Evolutionary conservation across 2,113 vertebrate species (phyloP).

Genomic region (Empidonax traillii): DNA sequence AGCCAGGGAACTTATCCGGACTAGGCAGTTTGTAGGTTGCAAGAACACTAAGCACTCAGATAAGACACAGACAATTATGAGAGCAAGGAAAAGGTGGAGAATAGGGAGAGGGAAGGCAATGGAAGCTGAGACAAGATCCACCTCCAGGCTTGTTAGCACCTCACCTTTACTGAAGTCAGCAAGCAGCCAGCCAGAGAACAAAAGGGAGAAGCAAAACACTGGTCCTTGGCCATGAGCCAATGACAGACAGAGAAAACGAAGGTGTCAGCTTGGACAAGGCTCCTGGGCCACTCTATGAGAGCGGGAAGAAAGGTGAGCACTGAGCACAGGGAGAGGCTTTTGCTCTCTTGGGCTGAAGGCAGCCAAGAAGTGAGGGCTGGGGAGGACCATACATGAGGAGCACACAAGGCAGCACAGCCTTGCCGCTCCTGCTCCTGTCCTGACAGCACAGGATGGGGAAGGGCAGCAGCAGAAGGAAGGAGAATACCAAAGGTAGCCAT

Average conservation of each 20-base stretch:
- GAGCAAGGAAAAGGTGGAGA: background rate
- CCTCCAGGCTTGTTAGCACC: background rate
- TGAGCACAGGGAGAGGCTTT: background rate
- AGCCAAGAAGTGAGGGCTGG: background rate
- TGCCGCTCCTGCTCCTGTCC: background rate
- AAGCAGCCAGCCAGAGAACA: background rate
- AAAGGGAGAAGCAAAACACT: background rate
- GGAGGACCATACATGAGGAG: accelerated
- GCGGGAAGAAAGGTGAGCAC: background rate
- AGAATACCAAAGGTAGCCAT: background rate
- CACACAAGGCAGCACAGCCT: accelerated
- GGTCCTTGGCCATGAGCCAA: accelerated
- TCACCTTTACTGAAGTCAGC: background rate
- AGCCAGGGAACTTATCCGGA: background rate
- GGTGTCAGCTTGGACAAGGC: background rate
- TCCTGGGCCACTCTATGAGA: accelerated
- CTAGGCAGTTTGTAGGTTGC: background rate
- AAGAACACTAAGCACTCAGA: background rate
- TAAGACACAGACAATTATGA: background rate
- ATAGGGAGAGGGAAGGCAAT: background rate
- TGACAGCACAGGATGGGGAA: background rate
- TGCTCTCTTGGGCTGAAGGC: background rate
- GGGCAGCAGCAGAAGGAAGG: background rate
- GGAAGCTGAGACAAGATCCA: background rate
- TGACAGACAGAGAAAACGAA: background rate